Evolutionary conservation across 2,888 invertebrate genomes (phyloP).

Genomic region (Sialis lutaria): DNA sequence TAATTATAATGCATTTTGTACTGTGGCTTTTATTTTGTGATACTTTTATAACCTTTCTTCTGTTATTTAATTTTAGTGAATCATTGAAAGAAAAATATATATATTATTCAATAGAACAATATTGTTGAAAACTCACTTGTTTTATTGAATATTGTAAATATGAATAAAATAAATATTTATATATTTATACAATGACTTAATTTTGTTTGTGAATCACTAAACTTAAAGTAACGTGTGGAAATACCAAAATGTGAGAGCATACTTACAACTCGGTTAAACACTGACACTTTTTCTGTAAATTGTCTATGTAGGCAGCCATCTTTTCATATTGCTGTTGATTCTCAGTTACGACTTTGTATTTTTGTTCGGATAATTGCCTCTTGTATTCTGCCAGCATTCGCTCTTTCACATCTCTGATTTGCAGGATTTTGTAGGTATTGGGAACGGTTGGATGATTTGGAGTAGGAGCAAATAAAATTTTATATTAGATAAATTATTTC

Average conservation of each 20-base stretch:
- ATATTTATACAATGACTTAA: too few species aligned
- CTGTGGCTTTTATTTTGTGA: too few species aligned
- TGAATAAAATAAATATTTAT: too few species aligned
- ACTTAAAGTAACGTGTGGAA: not conserved
- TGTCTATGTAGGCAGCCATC: constrained; percentile 33
- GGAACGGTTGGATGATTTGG: not conserved
- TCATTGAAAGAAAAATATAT: too few species aligned
- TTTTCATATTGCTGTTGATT: constrained; percentile 29
- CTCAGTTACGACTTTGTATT: constrained; percentile 19
- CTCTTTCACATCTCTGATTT: constrained; percentile 28
- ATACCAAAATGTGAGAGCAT: not conserved
- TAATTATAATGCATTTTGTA: too few species aligned
- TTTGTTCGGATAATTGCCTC: constrained; percentile 18
- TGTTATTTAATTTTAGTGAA: too few species aligned
- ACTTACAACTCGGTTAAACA: constrained; percentile 45
- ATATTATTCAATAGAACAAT: too few species aligned
- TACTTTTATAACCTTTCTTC: too few species aligned
- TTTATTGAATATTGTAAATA: too few species aligned
- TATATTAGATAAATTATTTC: not conserved
- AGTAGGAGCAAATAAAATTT: too few species aligned
- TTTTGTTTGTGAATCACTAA: too few species aligned
- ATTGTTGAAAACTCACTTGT: too few species aligned
- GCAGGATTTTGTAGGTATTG: not conserved
- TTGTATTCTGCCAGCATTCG: constrained; percentile 14
- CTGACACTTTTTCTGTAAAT: constrained; percentile 39